Evolutionary conservation across 2,888 invertebrate species (phyloP), one percentile per base, ranked within the genome.

Genomic region (Litoditis marina): DNA sequence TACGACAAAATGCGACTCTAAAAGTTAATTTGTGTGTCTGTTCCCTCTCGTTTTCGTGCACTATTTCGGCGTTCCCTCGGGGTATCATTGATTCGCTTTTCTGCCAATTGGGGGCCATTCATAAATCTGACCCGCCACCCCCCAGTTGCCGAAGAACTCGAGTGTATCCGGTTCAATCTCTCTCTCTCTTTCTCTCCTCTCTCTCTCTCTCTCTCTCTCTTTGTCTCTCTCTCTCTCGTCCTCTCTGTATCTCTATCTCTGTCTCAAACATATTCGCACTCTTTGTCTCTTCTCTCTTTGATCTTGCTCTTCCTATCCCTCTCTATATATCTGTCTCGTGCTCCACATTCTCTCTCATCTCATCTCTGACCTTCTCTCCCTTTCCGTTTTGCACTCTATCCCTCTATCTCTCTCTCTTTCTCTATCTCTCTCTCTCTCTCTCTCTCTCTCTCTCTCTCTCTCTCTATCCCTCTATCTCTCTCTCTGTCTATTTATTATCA

Each of bases 391-490:
- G n/a, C n/a, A n/a, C n/a, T n/a, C n/a, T n/a, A n/a, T n/a, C n/a
- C n/a, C n/a, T n/a, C n/a, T n/a, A n/a, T n/a, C n/a, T n/a, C n/a
- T n/a, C n/a, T n/a, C n/a, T n/a, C n/a, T n/a, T n/a, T n/a, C n/a
- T n/a, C n/a, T n/a, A n/a, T n/a, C n/a, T n/a, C n/a, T 53, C 59
- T 22, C 28, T 32, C 36, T 36, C 36, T 27, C 2, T 3, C 5
- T 27, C 7, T 27, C 5, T 50, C 50, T 50, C 50, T 27, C 50
- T 27, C 27, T 27, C 87, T 13, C 87, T 88, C 42, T 86, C 86
- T n/a, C n/a, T n/a, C n/a, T n/a, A n/a, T n/a, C n/a, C n/a, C n/a
- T n/a, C n/a, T n/a, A n/a, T n/a, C n/a, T n/a, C n/a, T n/a, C n/a
- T n/a, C n/a, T n/a, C n/a, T n/a, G n/a, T n/a, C n/a, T n/a, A n/a